Evolutionary conservation across 2,797 vertebrate species (phyloP).

Genomic region (Alosa sapidissima): DNA sequence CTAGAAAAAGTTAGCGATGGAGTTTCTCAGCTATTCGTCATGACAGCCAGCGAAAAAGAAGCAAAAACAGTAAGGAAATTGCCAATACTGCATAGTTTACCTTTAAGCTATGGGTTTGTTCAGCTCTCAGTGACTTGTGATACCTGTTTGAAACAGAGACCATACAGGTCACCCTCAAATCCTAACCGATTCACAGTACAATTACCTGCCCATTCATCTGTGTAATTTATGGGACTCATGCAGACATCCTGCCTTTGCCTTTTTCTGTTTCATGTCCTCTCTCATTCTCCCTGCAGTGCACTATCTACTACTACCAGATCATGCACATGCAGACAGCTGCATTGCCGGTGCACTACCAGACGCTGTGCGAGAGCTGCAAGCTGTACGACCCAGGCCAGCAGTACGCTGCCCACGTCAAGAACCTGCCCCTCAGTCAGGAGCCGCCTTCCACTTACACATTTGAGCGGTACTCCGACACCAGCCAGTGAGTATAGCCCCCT

Average conservation of each 20-base stretch:
- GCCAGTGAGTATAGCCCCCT: conserved; percentile 60
- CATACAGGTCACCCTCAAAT: too few relatives aligned
- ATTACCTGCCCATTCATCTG: neutral
- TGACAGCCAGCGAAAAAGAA: too few relatives aligned
- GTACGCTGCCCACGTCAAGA: conserved; percentile 85
- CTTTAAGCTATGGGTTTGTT: too few relatives aligned
- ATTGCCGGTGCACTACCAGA: conserved; percentile 93
- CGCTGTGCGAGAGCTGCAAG: conserved; percentile 95
- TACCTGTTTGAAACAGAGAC: too few relatives aligned
- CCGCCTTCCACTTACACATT: conserved; percentile 80
- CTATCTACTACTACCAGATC: conserved; percentile 94
- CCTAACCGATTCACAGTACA: too few relatives aligned
- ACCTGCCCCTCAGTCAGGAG: conserved; percentile 84
- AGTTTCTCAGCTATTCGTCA: too few relatives aligned
- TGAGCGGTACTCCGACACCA: conserved; percentile 79
- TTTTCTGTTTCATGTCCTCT: neutral
- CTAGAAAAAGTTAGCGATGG: too few relatives aligned
- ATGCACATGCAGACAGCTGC: conserved; percentile 95
- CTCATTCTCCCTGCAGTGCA: conserved; percentile 75
- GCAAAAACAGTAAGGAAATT: too few relatives aligned
- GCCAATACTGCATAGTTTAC: too few relatives aligned
- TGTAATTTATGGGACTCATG: neutral
- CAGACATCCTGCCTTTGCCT: neutral
- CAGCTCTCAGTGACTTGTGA: too few relatives aligned
- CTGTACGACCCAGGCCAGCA: conserved; percentile 94